A percentile compares a stretch with the other conserved stretches of the same genome.
phyloP scores from a whole-genome alignment of 2,888 invertebrate species.

The Cheilosia impressa region DNA sequence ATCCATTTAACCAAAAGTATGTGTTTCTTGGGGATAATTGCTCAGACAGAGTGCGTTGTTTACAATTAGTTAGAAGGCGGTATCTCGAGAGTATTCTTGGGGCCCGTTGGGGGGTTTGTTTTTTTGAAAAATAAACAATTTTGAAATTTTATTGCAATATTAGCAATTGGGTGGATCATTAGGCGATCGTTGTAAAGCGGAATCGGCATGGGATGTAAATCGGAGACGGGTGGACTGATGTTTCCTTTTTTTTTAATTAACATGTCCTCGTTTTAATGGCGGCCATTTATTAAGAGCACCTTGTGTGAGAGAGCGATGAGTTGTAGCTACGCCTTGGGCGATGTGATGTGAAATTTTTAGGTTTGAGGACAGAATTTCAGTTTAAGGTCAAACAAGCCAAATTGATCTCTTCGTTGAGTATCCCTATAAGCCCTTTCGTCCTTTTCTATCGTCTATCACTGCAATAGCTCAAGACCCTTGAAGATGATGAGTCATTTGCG shows the following conservation, averaged over 20 bases:
- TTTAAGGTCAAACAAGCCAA: too few relatives aligned
- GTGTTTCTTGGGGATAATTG: conserved; percentile 26
- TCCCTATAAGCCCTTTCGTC: too few relatives aligned
- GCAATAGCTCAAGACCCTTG: too few relatives aligned
- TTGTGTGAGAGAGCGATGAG: too few relatives aligned
- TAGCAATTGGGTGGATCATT: conserved; percentile 40
- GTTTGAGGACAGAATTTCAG: too few relatives aligned
- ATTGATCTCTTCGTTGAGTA: too few relatives aligned
- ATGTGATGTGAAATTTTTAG: too few relatives aligned
- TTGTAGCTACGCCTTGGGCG: too few relatives aligned
- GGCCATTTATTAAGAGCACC: too few relatives aligned
- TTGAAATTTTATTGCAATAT: conserved; percentile 32
- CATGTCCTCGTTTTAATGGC: background rate
- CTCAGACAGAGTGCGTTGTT: conserved; percentile 13
- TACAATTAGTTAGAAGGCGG: conserved; percentile 7
- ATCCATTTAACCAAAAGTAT: background rate
- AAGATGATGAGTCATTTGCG: too few relatives aligned
- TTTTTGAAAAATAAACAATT: conserved; percentile 19
- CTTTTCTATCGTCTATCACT: too few relatives aligned
- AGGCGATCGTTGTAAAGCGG: background rate
- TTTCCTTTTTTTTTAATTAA: background rate
- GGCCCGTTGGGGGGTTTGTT: background rate
- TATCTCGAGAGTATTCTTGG: conserved; percentile 2
- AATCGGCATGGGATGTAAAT: background rate
- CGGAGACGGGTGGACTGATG: background rate